These are phyloP conservation scores for Centruroides sculpturatus DNA, from an alignment of 1,140 invertebrate genomes.

Conservation along the genomic window DNA sequence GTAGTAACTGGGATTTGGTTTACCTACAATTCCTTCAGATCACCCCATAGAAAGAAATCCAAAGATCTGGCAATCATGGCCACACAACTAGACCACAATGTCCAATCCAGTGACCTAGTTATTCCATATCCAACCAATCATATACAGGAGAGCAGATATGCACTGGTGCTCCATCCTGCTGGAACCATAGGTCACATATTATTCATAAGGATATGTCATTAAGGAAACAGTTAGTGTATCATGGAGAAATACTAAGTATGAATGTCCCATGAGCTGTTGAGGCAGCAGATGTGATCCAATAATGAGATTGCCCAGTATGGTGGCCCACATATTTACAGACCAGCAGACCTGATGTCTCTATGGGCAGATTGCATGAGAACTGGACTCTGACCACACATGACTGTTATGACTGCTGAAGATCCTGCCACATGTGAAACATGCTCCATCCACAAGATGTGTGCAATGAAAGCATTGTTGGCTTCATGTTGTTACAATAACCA, in stretches of 20 bases:
- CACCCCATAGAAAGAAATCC: too few relatives aligned
- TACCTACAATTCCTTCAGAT: too few relatives aligned
- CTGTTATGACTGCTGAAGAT: too few relatives aligned
- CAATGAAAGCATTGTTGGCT: background rate
- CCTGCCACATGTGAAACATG: background rate
- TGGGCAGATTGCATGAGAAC: too few relatives aligned
- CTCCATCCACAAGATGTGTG: background rate
- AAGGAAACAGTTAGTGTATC: constrained; percentile 20
- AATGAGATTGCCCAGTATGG: constrained; percentile 24
- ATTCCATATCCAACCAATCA: background rate
- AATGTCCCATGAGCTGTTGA: constrained; percentile 16
- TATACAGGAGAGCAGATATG: constrained; percentile 8
- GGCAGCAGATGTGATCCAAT: constrained; percentile 26
- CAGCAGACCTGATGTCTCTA: background rate
- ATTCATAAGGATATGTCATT: constrained; percentile 18
- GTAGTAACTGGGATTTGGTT: too few relatives aligned
- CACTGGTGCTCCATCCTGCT: constrained; percentile 23
- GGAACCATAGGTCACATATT: constrained; percentile 21
- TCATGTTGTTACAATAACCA: background rate
- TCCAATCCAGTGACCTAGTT: background rate
- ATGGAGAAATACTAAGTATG: constrained; percentile 22
- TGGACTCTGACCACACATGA: too few relatives aligned
- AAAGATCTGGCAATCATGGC: too few relatives aligned
- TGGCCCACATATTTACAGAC: constrained; percentile 26
- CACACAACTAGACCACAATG: background rate